Conservation (phyloP, 2,113 vertebrate species). For the Hirundichthys speculiger region DNA sequence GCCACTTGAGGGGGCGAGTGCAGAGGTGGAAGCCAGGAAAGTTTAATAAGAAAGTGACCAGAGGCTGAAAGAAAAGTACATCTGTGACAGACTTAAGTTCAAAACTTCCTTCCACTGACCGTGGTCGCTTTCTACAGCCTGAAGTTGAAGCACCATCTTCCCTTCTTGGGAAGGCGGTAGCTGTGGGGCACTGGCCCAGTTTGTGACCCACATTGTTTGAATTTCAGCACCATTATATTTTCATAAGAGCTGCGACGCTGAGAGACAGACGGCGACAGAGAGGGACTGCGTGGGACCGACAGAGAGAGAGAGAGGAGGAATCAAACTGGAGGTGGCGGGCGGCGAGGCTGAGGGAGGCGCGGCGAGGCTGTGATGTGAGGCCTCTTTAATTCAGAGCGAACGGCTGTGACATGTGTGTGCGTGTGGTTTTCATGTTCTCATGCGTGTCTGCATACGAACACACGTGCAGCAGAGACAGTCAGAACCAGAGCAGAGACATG, state of each 20-base stretch:
- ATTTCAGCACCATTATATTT: constrained; percentile 68
- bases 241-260: constrained; percentile 53
- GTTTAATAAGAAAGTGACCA: no score
- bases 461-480: not conserved
- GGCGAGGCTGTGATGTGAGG: constrained; percentile 33
- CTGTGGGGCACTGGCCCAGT: constrained; percentile 70
- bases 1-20: no score
- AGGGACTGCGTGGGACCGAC: constrained; percentile 32
- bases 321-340: constrained; percentile 18
- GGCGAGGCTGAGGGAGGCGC: constrained; percentile 13
- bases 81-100: not conserved
- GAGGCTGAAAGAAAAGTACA: no score
- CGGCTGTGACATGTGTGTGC: constrained; percentile 29
- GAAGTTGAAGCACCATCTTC: constrained; percentile 45
- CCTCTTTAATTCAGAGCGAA: no score
- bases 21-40: no score
- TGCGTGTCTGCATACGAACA: constrained; percentile 13
- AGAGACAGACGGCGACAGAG: constrained; percentile 27
- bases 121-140: constrained; percentile 42
- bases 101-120: constrained; percentile 47
- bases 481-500: constrained; percentile 30
- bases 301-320: constrained; percentile 35
- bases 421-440: no score
- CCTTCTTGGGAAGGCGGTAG: constrained; percentile 43
- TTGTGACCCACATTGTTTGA: constrained; percentile 76